Evolutionary conservation across 1,140 invertebrate genomes (phyloP), one percentile per base, ranked within the genome.

Genomic region (Harlomillsia oculata): DNA sequence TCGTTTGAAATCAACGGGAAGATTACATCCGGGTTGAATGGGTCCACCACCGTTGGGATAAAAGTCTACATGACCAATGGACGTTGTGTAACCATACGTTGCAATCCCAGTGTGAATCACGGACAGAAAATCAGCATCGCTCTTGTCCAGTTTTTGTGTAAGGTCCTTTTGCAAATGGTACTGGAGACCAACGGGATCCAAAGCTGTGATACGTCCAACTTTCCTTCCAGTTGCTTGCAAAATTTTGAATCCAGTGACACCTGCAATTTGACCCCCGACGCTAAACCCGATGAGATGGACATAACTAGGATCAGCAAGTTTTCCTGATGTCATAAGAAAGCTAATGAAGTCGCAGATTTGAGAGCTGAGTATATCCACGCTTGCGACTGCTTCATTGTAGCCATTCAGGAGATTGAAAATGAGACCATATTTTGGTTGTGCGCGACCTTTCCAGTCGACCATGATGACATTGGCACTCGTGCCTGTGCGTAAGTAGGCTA

Each of bases 1-100:
- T 28, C 30, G 25, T n/a, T n/a, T 14, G n/a, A 32, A 36, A 41
- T 59, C 57, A 16, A 54, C 0, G 5, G 53, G 53, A 8, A 20
- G 14, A 8, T 20, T 32, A 55, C 80, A 81, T 23, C 76, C 36
- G 8, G 78, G 78, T 61, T 81, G 80, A 20, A 69, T 65, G 4
- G 70, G 43, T 9, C 69, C 72, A 6, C 48, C 48, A 21, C 76
- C 74, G 61, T 81, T 81, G 14, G 78, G 75, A 56, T 77, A 82
- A 68, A 80, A 81, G 64, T 82, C 80, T 0, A 74, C 71, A 60
- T 79, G 77, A 21, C 76, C 77, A 25, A 76, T 66, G 1, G 45
- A 29, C n/a, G 23, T n/a, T 13, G 34, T 39, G 28, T 50, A 37
- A 5, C 30, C 34, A 23, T 39, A 50, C 1, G 3, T 9, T 26